Evolutionary conservation across 2,888 invertebrate genomes (phyloP).

Genomic region (Agrenia bidenticulata): DNA sequence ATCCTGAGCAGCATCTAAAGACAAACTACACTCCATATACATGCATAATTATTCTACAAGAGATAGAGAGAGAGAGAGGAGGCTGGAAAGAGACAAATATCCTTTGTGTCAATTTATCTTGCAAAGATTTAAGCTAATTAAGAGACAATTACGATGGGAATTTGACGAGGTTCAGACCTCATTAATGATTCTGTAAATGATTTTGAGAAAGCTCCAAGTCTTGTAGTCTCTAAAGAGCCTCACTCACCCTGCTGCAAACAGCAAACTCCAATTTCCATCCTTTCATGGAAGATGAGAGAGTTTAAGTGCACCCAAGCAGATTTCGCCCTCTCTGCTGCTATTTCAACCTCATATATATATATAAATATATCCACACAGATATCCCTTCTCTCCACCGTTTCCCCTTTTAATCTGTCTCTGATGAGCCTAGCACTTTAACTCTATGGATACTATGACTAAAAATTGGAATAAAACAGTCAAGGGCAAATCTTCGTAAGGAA

Average conservation of each 20-base stretch:
- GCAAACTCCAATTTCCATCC: background rate
- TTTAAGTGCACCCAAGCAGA: background rate
- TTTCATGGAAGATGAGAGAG: background rate
- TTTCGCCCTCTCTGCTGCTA: background rate
- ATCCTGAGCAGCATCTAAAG: too few species aligned
- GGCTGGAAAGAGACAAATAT: conserved; percentile 42
- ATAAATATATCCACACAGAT: background rate
- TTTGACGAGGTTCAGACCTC: conserved; percentile 53
- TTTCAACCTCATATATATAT: background rate
- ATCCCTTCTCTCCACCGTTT: background rate
- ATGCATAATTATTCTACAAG: too few species aligned
- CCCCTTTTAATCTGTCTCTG: too few species aligned
- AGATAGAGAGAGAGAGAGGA: conserved; percentile 10
- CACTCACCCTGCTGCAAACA: background rate
- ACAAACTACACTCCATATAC: too few species aligned
- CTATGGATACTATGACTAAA: too few species aligned
- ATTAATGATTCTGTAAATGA: conserved; percentile 53
- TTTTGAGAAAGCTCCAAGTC: conserved; percentile 28
- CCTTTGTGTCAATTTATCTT: conserved; percentile 53
- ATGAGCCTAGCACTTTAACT: too few species aligned
- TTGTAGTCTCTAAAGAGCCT: background rate
- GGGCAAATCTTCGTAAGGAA: too few species aligned
- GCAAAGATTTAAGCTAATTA: conserved; percentile 53
- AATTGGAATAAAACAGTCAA: too few species aligned
- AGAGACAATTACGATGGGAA: conserved; percentile 54